Evolutionary conservation across 2,797 vertebrate genomes (phyloP).

Genomic region (Cryptoprocta ferox): DNA sequence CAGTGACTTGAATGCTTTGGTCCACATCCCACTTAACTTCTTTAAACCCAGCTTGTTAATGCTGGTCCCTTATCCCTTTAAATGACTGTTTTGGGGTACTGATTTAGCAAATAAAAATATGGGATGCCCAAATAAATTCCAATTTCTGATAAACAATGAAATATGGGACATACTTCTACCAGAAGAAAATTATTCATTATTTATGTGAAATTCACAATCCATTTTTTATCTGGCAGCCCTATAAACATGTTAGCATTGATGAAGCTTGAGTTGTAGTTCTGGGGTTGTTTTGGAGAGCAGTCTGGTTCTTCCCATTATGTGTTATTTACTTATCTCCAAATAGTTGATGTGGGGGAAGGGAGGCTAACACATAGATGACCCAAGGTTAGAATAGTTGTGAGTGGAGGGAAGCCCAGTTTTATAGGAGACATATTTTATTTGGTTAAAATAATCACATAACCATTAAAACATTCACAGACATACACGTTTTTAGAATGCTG

Average conservation of each 20-base stretch:
- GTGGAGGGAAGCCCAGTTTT: background rate
- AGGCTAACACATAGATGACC: background rate
- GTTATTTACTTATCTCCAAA: background rate
- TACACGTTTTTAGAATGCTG: background rate
- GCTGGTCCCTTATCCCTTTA: background rate
- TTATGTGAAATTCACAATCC: background rate
- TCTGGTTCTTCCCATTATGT: background rate
- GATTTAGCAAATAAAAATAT: slow-evolving; percentile 30
- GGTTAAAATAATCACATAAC: background rate
- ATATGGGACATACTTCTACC: background rate
- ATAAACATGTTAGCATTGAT: background rate
- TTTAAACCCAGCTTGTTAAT: background rate
- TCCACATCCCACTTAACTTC: background rate
- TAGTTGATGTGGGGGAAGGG: background rate
- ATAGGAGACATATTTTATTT: background rate
- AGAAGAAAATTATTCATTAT: background rate
- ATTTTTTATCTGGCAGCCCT: background rate
- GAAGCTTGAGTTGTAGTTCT: background rate
- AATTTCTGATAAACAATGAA: slow-evolving; percentile 8
- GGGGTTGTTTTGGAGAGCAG: background rate
- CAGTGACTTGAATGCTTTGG: background rate
- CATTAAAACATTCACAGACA: background rate
- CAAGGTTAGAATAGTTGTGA: background rate
- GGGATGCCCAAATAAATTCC: background rate
- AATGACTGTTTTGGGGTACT: background rate